Base-by-base conservation (phyloP, 2,113 vertebrate genomes). In the Protobothrops flavoviridis region DNA sequence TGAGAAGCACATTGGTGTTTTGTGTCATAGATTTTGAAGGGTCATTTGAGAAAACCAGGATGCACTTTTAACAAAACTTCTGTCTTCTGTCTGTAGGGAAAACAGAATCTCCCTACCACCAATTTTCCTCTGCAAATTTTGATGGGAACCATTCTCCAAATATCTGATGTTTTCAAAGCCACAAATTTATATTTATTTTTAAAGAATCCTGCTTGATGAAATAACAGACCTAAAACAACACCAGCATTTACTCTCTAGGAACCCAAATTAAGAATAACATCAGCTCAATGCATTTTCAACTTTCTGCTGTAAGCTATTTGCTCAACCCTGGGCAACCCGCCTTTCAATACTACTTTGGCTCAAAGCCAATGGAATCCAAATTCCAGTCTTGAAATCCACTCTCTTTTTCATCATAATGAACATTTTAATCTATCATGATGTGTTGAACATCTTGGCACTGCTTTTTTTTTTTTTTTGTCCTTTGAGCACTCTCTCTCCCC, bases 371-470 rank as follows among this genome's bases (percentile, higher is more conserved):
- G 91, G 89, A 97, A 95, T 92, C 95, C 39, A 93, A 91, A 4
- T 93, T 93, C 55, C 85, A 90, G 94, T 95, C 93, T 94, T 89
- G 91, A 95, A 95, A 95, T 87, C 52, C 2, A 23, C 23, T 55
- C 92, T 39, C 52, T 95, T 92, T 94, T 94, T 97, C 91, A 96
- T 95, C 91, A 91, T 95, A 97, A 96, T 92, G 91, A 96, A 93
- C 93, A 94, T 94, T 97, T 97, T 95, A 96, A 94, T 96, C 96
- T 97, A 94, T 95, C 96, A 97, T 96, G 95, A 94, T 96, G 97
- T 93, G 96, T 93, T 97, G 95, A 96, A 95, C 96, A 97, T 97
- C 96, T 95, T 96, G 95, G 96, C 92, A 23, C 92, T 0, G 94
- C 88, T 95, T 95, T 96, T 96, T n/a, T 95, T 96, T 95, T 95